These are phyloP conservation scores for Emmelina monodactyla DNA, from an alignment of 2,888 invertebrate species.

Conservation along the genomic window DNA sequence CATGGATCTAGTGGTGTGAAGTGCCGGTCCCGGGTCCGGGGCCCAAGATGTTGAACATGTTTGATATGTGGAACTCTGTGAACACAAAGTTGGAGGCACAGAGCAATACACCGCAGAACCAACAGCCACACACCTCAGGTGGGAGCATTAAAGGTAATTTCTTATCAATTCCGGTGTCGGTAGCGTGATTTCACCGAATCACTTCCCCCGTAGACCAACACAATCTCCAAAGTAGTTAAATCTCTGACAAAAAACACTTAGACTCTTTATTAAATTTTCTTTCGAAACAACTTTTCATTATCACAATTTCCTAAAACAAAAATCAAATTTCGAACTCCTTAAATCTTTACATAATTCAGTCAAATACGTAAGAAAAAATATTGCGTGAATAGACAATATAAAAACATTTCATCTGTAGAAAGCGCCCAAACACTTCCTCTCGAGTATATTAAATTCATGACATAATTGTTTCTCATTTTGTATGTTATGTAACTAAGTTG, in stretches of 20 bases:
- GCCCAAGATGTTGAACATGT: conserved; percentile 71
- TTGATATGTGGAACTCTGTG: conserved; percentile 85
- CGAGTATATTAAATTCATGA: conserved; percentile 47
- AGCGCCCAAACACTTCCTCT: conserved; percentile 42
- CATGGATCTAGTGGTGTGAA: conserved; percentile 1
- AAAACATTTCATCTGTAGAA: conserved; percentile 43
- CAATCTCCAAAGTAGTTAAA: too few species aligned
- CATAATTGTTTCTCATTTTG: conserved; percentile 57
- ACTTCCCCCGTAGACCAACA: too few species aligned
- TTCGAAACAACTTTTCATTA: too few species aligned
- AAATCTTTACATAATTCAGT: background rate
- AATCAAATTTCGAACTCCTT: too few species aligned
- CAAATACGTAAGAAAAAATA: background rate
- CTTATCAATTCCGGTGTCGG: conserved; percentile 15
- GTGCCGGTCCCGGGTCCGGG: conserved; percentile 21
- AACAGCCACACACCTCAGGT: conserved; percentile 81
- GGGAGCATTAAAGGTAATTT: conserved; percentile 84
- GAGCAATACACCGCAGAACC: conserved; percentile 69
- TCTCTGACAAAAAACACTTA: too few species aligned
- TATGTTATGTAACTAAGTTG: conserved; percentile 31
- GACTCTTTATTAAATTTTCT: too few species aligned
- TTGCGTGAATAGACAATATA: conserved; percentile 27
- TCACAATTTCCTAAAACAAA: too few species aligned
- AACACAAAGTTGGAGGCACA: conserved; percentile 76
- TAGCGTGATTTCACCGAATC: too few species aligned